Conservation (phyloP, 64 coral and sea anemone species). For the Pocillopora damicornis region DNA sequence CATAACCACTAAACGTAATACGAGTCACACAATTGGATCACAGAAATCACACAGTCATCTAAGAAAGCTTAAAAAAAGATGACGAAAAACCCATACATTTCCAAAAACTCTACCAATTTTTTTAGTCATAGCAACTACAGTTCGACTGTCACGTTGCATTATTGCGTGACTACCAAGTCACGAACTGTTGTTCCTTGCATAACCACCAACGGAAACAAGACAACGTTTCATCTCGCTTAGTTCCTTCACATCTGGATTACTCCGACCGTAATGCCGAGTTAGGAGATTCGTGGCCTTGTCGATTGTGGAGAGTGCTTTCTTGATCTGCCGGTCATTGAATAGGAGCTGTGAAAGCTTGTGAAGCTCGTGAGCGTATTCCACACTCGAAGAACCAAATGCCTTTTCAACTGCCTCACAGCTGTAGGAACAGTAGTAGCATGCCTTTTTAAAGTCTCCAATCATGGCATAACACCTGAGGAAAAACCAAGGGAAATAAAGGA, state of each 20-base stretch:
- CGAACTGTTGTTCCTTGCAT: neutral
- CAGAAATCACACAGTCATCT: neutral
- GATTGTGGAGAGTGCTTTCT: constrained; percentile 77
- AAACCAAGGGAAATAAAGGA: neutral
- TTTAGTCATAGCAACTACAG: neutral
- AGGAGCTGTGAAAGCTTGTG: constrained; percentile 84
- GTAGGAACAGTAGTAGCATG: constrained; percentile 70
- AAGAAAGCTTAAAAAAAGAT: neutral
- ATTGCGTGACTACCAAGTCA: neutral
- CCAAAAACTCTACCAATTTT: neutral
- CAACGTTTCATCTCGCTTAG: constrained; percentile 83
- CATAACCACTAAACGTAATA: neutral
- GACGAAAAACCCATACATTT: neutral
- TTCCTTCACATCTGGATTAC: constrained; percentile 86
- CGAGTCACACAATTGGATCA: neutral
- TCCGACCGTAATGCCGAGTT: constrained; percentile 61
- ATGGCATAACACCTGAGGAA: constrained; percentile 80
- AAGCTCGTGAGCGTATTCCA: constrained; percentile 88
- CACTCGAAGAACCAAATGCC: constrained; percentile 83
- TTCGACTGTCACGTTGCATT: too few relatives aligned
- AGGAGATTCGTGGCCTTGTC: constrained; percentile 69
- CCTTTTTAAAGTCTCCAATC: constrained; percentile 86
- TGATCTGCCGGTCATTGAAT: constrained; percentile 83
- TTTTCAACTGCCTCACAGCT: constrained; percentile 85
- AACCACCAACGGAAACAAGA: constrained; percentile 40